phyloP scores from a whole-genome alignment of 2,888 invertebrate genomes.

The Tenodera sinensis region DNA sequence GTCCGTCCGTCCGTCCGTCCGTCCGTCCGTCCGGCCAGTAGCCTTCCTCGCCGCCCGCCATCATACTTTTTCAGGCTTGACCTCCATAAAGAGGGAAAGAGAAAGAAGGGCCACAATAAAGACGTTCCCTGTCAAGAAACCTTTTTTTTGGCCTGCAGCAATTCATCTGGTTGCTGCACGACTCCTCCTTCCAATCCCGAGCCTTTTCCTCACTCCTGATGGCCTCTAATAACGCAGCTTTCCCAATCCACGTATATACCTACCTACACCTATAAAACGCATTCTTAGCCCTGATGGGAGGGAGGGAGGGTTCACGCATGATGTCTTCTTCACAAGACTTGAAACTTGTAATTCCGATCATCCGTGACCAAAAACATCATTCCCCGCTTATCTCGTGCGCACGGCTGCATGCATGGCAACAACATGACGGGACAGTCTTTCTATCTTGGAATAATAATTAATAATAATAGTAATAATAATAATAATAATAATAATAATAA shows the following conservation, averaged over 20 bases:
- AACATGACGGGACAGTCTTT: too few species aligned
- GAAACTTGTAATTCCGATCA: neutral
- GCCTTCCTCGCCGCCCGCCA: neutral
- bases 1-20: too few species aligned
- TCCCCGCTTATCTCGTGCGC: neutral
- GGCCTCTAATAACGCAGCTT: neutral
- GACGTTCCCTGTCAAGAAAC: neutral
- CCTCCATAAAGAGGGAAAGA: neutral
- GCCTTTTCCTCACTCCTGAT: neutral
- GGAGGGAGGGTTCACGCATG: neutral
- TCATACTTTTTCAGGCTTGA: neutral
- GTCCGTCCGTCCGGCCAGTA: too few species aligned
- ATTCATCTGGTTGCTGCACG: neutral
- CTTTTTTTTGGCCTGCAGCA: neutral
- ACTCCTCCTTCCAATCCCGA: neutral
- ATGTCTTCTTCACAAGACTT: neutral
- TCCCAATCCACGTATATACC: neutral
- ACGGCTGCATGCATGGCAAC: too few species aligned
- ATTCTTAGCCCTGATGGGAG: neutral
- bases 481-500: too few species aligned
- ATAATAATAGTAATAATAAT: too few species aligned
- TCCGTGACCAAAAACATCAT: neutral
- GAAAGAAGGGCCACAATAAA: neutral
- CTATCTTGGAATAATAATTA: too few species aligned
- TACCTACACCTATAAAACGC: too few species aligned